Evolutionary conservation across 2,888 invertebrate genomes (phyloP), one percentile per base, ranked within the genome.

Genomic region (Drosophila setosimentum): DNA sequence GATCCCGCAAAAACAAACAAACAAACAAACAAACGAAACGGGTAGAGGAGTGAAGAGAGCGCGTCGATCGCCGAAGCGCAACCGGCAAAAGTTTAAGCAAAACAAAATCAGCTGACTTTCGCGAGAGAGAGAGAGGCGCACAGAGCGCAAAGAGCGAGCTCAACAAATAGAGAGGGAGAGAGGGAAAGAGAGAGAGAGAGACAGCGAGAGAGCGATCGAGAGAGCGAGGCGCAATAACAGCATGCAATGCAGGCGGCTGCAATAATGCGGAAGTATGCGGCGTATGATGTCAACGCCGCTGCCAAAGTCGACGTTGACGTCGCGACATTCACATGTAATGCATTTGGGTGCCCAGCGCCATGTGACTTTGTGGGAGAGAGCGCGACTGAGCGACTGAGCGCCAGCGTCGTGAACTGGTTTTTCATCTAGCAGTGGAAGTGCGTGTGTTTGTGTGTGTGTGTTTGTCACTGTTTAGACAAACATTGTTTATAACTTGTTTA

Each of bases 401-500:
- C 75, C 75, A 73, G 72, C 63, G 72, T 63, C 27, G 61, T 70
- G 61, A 81, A 78, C 79, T 76, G 75, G 81, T 81, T 79, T 78
- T 60, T 48, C 65, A 75, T 57, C 50, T 29, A 61, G 45, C 45
- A 27, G 53, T 78, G 75, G 76, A 82, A 78, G 75, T 80, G 80
- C 73, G 80, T 80, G 61, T 66, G 59, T 72, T 32, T 32, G 29
- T 42, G 33, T 62, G 60, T 61, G 35, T 67, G 58, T 83, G 86
- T 88, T 83, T 88, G 88, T 87, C 88, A 86, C 83, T 86, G 88
- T 86, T 88, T 86, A 82, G 82, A 70, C 86, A 80, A 87, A 84
- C 83, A 85, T 83, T 87, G 80, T 87, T 89, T 85, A 88, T 90
- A 85, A 87, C 89, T 85, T 88, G 88, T 88, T 89, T 87, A 87